These are phyloP conservation scores for Dasyprocta punctata DNA, from an alignment of 2,113 vertebrate species.

Conservation along the genomic window DNA sequence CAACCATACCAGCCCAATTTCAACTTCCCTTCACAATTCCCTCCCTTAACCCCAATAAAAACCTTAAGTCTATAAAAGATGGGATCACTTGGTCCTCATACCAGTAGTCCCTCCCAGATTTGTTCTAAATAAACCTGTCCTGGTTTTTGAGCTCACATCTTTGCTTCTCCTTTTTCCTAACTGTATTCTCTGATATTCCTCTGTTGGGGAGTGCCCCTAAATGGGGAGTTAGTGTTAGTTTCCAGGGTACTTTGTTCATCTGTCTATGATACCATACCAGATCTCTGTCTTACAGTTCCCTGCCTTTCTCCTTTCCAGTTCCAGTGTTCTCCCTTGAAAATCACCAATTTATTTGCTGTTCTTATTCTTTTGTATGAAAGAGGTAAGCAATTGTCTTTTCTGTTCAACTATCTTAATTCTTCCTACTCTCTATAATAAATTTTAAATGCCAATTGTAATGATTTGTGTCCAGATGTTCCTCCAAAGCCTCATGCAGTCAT, in stretches of 20 bases:
- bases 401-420: neutral
- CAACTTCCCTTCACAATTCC: neutral
- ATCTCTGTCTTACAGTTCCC: neutral
- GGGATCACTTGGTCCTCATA: neutral
- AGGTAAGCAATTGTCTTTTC: neutral
- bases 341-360: neutral
- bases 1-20: neutral
- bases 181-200: neutral
- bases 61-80: neutral
- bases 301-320: too few species aligned
- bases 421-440: neutral
- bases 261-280: neutral
- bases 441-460: neutral
- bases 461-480: neutral
- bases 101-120: too few species aligned
- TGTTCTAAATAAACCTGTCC: too few species aligned
- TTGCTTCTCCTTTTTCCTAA: neutral
- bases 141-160: neutral
- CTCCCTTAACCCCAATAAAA: neutral
- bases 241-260: neutral
- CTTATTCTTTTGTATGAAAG: neutral
- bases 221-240: neutral
- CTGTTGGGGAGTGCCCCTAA: neutral
- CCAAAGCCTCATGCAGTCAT: neutral
- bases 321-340: neutral